Conservation (phyloP, 2,888 invertebrate species). For the Micoletzkya japonica region DNA sequence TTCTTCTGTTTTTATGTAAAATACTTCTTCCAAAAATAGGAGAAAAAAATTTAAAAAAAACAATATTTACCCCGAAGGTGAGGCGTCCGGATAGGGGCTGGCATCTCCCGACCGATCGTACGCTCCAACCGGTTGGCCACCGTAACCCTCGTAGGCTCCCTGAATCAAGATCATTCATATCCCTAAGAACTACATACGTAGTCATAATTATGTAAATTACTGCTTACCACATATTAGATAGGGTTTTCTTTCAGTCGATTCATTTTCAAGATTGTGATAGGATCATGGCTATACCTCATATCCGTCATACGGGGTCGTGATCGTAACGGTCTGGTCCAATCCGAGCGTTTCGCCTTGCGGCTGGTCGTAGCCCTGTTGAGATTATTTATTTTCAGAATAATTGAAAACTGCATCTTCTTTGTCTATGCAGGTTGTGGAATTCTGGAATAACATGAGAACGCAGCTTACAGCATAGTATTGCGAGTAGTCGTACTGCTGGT, state of each 20-base stretch:
- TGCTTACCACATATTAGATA: too few relatives aligned
- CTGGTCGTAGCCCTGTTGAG: conserved; percentile 3
- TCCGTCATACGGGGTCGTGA: conserved; percentile 2
- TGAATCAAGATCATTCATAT: too few relatives aligned
- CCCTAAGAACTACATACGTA: too few relatives aligned
- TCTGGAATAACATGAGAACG: not conserved
- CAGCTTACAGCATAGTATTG: not conserved
- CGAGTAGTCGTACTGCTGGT: conserved; percentile 19
- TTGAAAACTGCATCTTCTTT: not conserved
- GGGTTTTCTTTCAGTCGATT: too few relatives aligned
- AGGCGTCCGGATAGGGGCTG: conserved; percentile 18
- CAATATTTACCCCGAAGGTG: conserved; percentile 1
- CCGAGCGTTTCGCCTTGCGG: too few relatives aligned
- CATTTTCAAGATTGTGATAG: too few relatives aligned
- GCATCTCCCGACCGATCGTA: conserved; percentile 9
- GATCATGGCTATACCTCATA: conserved; percentile 9
- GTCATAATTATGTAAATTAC: too few relatives aligned
- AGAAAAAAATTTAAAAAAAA: not conserved
- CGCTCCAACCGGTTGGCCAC: conserved; percentile 14
- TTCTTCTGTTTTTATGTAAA: too few relatives aligned
- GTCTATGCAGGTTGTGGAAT: not conserved
- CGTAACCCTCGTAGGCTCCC: conserved; percentile 27
- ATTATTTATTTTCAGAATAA: not conserved
- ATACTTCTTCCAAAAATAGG: not conserved
- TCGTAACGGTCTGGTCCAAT: not conserved